Evolutionary conservation across 1,140 invertebrate species (phyloP).

Genomic region (Hyphantria cunea): DNA sequence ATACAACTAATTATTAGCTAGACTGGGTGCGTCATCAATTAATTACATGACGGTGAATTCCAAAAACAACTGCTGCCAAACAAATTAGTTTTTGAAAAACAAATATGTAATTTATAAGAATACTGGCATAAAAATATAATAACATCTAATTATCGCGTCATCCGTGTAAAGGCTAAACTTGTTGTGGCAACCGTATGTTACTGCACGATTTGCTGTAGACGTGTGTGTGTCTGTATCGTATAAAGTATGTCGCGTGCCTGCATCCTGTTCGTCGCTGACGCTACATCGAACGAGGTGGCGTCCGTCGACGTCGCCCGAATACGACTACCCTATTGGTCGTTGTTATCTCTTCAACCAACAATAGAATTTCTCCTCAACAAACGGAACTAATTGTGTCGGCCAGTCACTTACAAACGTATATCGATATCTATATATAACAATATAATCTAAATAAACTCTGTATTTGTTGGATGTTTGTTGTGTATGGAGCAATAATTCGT

Average conservation of each 20-base stretch:
- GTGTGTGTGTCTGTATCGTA: constrained; percentile 39
- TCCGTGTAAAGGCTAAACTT: constrained; percentile 12
- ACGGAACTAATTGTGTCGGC: constrained; percentile 67
- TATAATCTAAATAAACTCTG: no score
- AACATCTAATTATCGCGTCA: background rate
- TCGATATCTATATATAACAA: constrained; percentile 27
- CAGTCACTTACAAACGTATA: constrained; percentile 28
- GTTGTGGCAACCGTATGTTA: constrained; percentile 33
- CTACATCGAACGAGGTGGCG: constrained; percentile 68
- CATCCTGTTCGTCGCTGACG: constrained; percentile 73
- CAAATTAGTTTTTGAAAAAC: no score
- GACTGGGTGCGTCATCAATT: constrained; percentile 13
- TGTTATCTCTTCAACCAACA: constrained; percentile 68
- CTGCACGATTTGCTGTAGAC: constrained; percentile 11
- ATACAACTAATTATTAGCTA: no score
- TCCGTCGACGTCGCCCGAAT: constrained; percentile 57
- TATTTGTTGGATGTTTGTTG: background rate
- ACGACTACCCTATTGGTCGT: constrained; percentile 62
- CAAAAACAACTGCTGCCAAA: background rate
- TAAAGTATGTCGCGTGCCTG: constrained; percentile 62
- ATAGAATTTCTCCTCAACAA: constrained; percentile 77
- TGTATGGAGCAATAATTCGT: background rate
- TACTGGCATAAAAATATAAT: no score
- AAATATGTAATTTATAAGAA: no score
- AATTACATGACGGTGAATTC: constrained; percentile 24